Conservation (phyloP, 2,113 vertebrate genomes). For the Sinocyclocheilus maitianheensis region DNA sequence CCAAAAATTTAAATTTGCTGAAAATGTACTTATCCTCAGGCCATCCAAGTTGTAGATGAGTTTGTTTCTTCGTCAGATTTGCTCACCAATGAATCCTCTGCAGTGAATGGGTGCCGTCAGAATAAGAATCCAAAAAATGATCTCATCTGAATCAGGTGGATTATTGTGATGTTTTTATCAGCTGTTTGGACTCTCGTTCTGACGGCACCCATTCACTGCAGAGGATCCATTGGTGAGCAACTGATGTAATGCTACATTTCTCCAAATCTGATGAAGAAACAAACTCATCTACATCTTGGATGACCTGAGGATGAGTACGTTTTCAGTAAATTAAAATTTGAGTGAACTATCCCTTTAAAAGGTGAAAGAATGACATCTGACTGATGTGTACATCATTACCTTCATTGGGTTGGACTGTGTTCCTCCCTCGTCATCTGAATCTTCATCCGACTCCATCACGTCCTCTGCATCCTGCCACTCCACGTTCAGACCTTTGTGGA, state of each 20-base stretch:
- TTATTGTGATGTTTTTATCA: background rate
- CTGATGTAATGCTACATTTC: background rate
- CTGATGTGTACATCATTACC: slow-evolving; percentile 67
- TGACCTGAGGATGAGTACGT: background rate
- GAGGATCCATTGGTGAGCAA: background rate
- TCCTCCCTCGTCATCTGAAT: slow-evolving; percentile 84
- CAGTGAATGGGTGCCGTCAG: background rate
- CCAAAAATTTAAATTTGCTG: background rate
- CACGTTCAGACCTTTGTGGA: slow-evolving; percentile 89
- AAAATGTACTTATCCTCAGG: background rate
- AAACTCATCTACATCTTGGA: background rate
- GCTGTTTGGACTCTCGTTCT: background rate
- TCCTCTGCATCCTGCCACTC: slow-evolving; percentile 96
- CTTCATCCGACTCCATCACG: slow-evolving; percentile 80
- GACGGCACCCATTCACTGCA: background rate
- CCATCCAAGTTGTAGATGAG: background rate
- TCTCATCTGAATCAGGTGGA: background rate
- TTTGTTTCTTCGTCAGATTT: background rate
- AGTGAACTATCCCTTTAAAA: background rate
- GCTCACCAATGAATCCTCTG: background rate
- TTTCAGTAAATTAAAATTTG: background rate
- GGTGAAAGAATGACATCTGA: background rate
- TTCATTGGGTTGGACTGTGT: slow-evolving; percentile 77
- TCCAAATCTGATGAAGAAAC: background rate
- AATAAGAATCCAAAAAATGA: background rate